Conservation (phyloP, 1,140 invertebrate genomes). For the Papilio xuthus region DNA sequence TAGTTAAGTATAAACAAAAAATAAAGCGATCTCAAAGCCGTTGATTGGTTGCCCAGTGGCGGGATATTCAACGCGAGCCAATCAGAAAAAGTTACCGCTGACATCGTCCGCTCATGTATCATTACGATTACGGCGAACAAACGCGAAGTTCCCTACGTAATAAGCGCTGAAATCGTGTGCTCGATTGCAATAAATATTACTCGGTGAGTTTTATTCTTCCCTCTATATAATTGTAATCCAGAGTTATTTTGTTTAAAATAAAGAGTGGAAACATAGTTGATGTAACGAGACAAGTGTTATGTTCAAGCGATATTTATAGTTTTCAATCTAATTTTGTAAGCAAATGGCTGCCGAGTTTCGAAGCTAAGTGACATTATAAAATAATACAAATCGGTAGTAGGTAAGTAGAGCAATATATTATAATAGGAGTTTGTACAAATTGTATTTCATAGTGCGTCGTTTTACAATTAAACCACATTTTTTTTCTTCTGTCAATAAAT, state of each 20-base stretch:
- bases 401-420: conserved; percentile 46
- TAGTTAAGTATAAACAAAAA: conserved; percentile 78
- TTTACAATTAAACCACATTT: neutral
- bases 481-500: conserved; percentile 23
- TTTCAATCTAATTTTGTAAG: conserved; percentile 78
- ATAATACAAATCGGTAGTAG: conserved; percentile 47
- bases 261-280: conserved; percentile 35
- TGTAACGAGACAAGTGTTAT: conserved; percentile 43
- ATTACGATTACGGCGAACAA: conserved; percentile 67
- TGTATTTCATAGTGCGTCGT: conserved; percentile 9
- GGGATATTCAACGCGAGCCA: conserved; percentile 71
- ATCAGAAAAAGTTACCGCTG: conserved; percentile 61
- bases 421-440: conserved; percentile 18
- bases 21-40: conserved; percentile 67
- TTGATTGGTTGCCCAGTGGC: conserved; percentile 66
- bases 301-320: conserved; percentile 65
- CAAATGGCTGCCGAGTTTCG: conserved; percentile 81
- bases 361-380: conserved; percentile 72
- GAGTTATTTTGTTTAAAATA: conserved; percentile 40
- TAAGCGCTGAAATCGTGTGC: conserved; percentile 81
- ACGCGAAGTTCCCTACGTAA: conserved; percentile 78
- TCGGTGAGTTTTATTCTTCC: conserved; percentile 72
- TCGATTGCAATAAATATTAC: conserved; percentile 70
- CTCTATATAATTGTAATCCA: conserved; percentile 45
- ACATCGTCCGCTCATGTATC: conserved; percentile 66